Base-by-base conservation (phyloP, 2,797 vertebrate genomes). In the Falco rusticolus region DNA sequence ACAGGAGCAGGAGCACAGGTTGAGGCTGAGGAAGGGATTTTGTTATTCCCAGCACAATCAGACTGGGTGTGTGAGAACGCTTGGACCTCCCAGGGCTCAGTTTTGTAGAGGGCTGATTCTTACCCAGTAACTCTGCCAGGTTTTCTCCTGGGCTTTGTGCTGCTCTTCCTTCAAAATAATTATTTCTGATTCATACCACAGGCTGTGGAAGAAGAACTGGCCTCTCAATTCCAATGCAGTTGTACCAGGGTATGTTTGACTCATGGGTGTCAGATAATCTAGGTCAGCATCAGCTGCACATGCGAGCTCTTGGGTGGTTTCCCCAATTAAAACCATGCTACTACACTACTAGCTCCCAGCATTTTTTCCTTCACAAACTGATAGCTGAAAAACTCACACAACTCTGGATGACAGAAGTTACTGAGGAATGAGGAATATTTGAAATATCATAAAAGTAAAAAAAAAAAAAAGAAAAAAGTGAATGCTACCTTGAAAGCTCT, bases 231-330 rank as follows among this genome's bases (percentile, higher is more conserved):
- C 70, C 78, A 94, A 37, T 47, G 69, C 1, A 5, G 37, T 93
- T 77, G n/a, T 82, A 81, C 17, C 0, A 0, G 48, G 31, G 34
- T 90, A 45, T 82, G 91, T 87, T 89, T 96, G 86, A 94, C 83
- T 92, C 81, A 81, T 0, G 16, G 45, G 48, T 75, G 51, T 91
- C 81, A 94, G 72, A 89, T 93, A 95, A 96, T 88, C 88, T 88
- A 77, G 84, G 94, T 84, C 93, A 92, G 54, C 51, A 87, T 89
- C 66, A 94, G 86, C 78, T 86, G 76, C 72, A 89, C 43, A 69
- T 89, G 60, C 10, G 12, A 96, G 39, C 43, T 93, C 92, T 81
- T 96, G 95, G 96, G 94, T 96, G 92, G 96, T 88, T 97, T 94
- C 50, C 47, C 78, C 93, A 94, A 91, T 94, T 94, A 93, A 96